Evolutionary conservation across 2,888 invertebrate species (phyloP).

Genomic region (Pachymerium ferrugineum): DNA sequence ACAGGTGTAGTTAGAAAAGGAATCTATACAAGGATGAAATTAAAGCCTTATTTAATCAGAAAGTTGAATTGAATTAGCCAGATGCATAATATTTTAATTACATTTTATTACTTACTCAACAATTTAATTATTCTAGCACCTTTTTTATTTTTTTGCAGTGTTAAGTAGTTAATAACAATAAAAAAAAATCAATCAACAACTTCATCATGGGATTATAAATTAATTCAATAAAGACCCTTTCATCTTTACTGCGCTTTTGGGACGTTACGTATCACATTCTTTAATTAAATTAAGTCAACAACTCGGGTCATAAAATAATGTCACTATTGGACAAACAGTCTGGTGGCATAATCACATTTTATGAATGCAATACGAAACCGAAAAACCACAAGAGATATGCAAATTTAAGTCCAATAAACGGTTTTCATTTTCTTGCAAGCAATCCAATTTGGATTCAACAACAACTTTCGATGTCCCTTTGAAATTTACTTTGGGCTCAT

Average conservation of each 20-base stretch:
- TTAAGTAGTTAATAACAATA: too few relatives aligned
- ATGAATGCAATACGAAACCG: neutral
- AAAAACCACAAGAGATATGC: slow-evolving; percentile 17
- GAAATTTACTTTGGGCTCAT: too few relatives aligned
- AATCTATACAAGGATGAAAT: too few relatives aligned
- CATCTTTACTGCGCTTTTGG: neutral
- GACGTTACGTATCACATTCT: neutral
- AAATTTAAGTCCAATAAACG: slow-evolving; percentile 14
- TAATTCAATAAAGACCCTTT: neutral
- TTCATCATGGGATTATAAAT: neutral
- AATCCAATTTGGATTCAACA: neutral
- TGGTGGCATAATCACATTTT: too few relatives aligned
- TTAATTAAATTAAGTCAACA: slow-evolving; percentile 22
- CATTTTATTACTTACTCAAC: too few relatives aligned
- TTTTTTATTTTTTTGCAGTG: too few relatives aligned
- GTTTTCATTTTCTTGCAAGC: neutral
- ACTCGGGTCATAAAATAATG: slow-evolving; percentile 7
- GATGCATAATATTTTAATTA: too few relatives aligned
- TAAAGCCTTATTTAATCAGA: too few relatives aligned
- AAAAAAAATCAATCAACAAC: neutral
- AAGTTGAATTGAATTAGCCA: too few relatives aligned
- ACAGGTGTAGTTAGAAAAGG: too few relatives aligned
- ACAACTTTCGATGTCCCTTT: neutral
- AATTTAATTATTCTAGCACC: too few relatives aligned
- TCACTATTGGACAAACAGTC: neutral